These are phyloP conservation scores for Mormyrus hasselquistii DNA, from an alignment of 2,797 vertebrate species.

Conservation along the genomic window DNA sequence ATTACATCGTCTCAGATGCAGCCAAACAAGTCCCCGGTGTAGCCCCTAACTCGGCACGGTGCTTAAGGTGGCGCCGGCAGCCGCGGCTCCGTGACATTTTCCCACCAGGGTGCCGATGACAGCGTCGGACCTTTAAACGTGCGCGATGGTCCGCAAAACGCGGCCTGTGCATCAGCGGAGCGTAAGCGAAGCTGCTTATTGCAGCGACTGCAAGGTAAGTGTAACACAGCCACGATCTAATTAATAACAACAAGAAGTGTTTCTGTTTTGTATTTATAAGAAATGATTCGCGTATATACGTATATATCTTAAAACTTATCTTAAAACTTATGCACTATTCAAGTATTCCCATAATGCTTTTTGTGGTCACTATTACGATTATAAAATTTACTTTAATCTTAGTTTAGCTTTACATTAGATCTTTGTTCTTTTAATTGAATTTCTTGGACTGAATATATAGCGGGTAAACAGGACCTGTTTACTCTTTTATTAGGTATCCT, in stretches of 20 bases:
- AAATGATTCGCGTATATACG: not conserved
- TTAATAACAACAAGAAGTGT: not conserved
- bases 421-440: not conserved
- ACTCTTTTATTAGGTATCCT: not conserved
- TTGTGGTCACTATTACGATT: not conserved
- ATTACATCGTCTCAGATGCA: not conserved
- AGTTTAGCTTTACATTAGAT: not conserved
- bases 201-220: not conserved
- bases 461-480: not conserved
- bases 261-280: not conserved
- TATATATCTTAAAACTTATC: not conserved
- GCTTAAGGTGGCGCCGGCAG: not conserved
- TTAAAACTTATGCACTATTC: not conserved
- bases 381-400: not conserved
- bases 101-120: not conserved
- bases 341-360: not conserved
- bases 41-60: not conserved
- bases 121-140: not conserved
- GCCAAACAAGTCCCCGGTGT: not conserved
- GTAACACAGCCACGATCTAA: not conserved
- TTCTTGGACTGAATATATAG: not conserved
- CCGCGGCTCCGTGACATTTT: not conserved
- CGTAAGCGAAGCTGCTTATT: not conserved
- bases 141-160: not conserved
- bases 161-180: not conserved